Base-by-base conservation (phyloP, 2,797 vertebrate species). In the Poeciliopsis turneri region DNA sequence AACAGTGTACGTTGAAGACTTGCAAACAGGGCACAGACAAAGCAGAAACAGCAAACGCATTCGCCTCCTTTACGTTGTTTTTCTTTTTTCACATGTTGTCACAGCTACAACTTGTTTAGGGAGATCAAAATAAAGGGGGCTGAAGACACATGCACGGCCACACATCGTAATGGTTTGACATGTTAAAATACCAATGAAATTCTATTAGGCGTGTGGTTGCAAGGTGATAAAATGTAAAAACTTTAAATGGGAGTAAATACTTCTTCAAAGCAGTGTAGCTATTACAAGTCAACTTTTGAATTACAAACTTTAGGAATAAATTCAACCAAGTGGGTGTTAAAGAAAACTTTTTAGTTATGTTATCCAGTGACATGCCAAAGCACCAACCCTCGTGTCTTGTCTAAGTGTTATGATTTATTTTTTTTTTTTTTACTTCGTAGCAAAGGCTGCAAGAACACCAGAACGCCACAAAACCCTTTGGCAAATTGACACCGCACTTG, bases 401-500 rank as follows among this genome's bases (percentile, higher is more conserved):
- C 43, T 51, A 16, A 33, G 55, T 51, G 46, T 70, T 43, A 33
- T 8, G 13, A 33, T 41, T 28, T 41, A 78, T 51, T 30, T 0
- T 75, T 47, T 47, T 20, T 13, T 78, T 66, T 77, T 81, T 66
- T 2, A 59, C 74, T 70, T 78, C 82, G 28, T 68, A 46, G 55
- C 80, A 74, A 75, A 64, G 69, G 20, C 72, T 61, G 59, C 74
- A 85, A 82, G 81, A 84, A 81, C 74, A 88, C 88, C 89, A 86
- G 88, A 87, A 86, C 25, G 72, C 75, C 33, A 33, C 30, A 69
- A 84, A 78, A 51, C 74, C 78, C 86, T 74, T 71, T 78, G 86
- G 90, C 89, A 88, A 88, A 86, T 78, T 59, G 64, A 82, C 75
- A 68, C 76, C 9, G 75, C 80, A 78, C 86, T 78, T 61, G 3